Base-by-base conservation (phyloP, 1,140 invertebrate genomes). In the Oryzaephilus surinamensis region DNA sequence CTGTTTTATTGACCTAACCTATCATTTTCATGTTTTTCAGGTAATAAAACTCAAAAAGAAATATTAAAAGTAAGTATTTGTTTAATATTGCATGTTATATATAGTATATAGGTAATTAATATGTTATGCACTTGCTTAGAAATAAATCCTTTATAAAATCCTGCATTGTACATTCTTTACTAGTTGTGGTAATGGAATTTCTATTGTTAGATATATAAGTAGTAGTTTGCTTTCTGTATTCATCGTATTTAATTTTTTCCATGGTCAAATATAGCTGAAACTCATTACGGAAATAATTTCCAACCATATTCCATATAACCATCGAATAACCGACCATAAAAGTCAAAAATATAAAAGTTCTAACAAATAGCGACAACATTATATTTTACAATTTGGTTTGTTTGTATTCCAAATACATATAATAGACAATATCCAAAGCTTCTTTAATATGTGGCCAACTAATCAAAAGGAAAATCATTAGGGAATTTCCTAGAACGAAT, bases 401-500 rank as follows among this genome's bases (percentile, higher is more conserved):
- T 13, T 41, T 45, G 28, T 51, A 53, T 8, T 51, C 41, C n/a
- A 45, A 40, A 11, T 70, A 60, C 4, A 62, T 61, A 3, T 71
- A 63, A 38, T 57, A 63, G 10, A 69, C 33, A 3, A 60, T 58
- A 8, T 51, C 24, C 3, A 60, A 54, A 4, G 51, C 50, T 45
- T 69, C 50, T 38, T 65, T 58, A 37, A 75, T 62, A 39, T 67
- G 66, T 4, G 74, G 71, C 67, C 70, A 72, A 11, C 60, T 64
- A 52, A 75, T 65, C 3, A 70, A 66, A 4, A 74, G 36, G 26
- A 74, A 68, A 2, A 74, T 58, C 11, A 71, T 44, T 4, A 75
- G 19, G 7, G 70, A 67, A 58, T 75, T 76, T 13, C 65, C 63
- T 8, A 75, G 52, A 11, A 76, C 70, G 45, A 76, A 76, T 2